Percentiles rank a stretch among this genome's conserved stretches.
Conservation (phyloP, 2,113 vertebrate genomes). For the Pleuronectes platessa region DNA sequence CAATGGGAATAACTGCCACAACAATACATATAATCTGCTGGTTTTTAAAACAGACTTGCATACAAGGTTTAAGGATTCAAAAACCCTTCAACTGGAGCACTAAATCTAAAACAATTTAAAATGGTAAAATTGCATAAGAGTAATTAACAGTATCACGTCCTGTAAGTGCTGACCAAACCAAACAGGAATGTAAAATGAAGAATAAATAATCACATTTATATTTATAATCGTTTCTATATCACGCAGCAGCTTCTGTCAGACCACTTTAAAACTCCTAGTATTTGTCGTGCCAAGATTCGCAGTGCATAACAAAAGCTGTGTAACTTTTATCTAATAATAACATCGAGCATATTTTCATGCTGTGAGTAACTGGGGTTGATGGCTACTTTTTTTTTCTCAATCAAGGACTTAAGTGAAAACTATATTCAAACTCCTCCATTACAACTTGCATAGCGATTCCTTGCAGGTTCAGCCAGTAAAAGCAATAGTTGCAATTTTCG, state of each 20-base stretch:
- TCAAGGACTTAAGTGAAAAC: background rate
- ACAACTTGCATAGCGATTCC: background rate
- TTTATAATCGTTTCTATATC: background rate
- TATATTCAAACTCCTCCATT: conserved; percentile 3
- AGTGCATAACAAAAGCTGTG: background rate
- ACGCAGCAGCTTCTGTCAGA: conserved; percentile 12
- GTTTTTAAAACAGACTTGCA: conserved; percentile 3
- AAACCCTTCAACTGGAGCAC: conserved; percentile 2
- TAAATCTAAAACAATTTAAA: background rate
- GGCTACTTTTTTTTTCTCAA: background rate
- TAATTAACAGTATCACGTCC: conserved; percentile 21
- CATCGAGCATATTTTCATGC: conserved; percentile 15
- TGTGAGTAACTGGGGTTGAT: background rate
- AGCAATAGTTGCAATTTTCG: background rate
- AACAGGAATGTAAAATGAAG: conserved; percentile 43
- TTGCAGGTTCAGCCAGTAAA: background rate
- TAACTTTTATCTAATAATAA: conserved; percentile 1
- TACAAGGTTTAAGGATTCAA: background rate
- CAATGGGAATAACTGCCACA: background rate
- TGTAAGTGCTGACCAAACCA: conserved; percentile 22
- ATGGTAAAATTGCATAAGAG: conserved; percentile 40
- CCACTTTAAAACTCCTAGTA: background rate
- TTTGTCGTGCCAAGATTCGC: background rate
- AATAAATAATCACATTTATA: conserved; percentile 20
- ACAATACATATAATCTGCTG: background rate